Evolutionary conservation across 2,888 invertebrate species (phyloP).

Genomic region (Drosophila robusta): DNA sequence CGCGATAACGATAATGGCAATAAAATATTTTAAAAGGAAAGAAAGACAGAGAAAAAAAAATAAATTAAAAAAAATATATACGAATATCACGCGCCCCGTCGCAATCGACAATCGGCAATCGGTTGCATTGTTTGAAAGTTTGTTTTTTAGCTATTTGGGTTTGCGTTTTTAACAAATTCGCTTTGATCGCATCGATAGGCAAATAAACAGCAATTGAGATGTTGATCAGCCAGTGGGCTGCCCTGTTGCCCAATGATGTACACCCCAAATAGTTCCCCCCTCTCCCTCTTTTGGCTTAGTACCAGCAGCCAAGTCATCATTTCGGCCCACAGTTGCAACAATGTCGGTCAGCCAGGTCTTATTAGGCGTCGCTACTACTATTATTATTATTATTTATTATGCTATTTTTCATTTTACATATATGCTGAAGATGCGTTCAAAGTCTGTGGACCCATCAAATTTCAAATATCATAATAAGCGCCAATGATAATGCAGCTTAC

Average conservation of each 20-base stretch:
- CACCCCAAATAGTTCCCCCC: background rate
- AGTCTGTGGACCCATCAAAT: slow-evolving; percentile 17
- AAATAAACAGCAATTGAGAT: slow-evolving; percentile 66
- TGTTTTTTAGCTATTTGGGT: slow-evolving; percentile 13
- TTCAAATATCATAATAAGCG: slow-evolving; percentile 44
- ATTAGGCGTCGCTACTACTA: slow-evolving; percentile 38
- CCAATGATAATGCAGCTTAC: slow-evolving; percentile 53
- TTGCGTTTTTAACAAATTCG: slow-evolving; percentile 34
- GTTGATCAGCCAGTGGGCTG: slow-evolving; percentile 46
- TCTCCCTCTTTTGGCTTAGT: background rate
- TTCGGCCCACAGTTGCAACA: slow-evolving; percentile 32
- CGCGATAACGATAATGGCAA: slow-evolving; percentile 56
- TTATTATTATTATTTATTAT: slow-evolving; percentile 27
- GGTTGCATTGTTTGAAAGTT: slow-evolving; percentile 61
- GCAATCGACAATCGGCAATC: slow-evolving; percentile 52
- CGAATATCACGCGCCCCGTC: slow-evolving; percentile 51
- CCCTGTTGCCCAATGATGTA: slow-evolving; percentile 39
- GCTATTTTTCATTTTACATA: slow-evolving; percentile 7
- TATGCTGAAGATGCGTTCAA: slow-evolving; percentile 35
- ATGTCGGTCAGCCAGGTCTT: slow-evolving; percentile 57
- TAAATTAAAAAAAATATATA: slow-evolving; percentile 9
- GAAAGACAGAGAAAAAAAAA: slow-evolving; percentile 20
- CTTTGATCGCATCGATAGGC: slow-evolving; percentile 43
- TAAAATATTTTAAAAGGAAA: slow-evolving; percentile 40
- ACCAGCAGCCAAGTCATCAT: slow-evolving; percentile 22